Base-by-base conservation (phyloP, 2,797 vertebrate genomes). In the Gambelia wislizenii region DNA sequence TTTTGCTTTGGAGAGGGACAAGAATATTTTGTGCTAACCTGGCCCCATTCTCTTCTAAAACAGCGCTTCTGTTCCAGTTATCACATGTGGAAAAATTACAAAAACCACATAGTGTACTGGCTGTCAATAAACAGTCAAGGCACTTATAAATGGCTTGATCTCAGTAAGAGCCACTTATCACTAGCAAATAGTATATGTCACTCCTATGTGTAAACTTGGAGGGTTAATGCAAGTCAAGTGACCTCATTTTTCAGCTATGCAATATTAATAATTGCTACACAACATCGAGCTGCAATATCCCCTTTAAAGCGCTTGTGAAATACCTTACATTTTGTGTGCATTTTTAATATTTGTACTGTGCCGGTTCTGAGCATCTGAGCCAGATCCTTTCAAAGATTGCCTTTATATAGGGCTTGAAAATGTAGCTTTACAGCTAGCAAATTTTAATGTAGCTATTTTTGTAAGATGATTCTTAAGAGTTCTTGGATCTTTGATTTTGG, bases 221-320 rank as follows among this genome's bases (percentile, higher is more conserved):
- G 95, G 95, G 95, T 96, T 96, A 89, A 97, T 96, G 95, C 96
- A 97, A 97, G 97, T 95, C 90, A 96, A 95, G 96, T 95, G 96
- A 97, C 97, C 97, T 97, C 97, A 92, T 96, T 97, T 95, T 96
- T 95, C 96, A 96, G 96, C 97, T 97, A 97, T 97, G 97, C 97
- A 97, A 97, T 96, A 96, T 88, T 18, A 95, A 95, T 94, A 94
- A 88, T 94, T 69, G 1, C 95, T 49, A 92, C 93, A 88, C n/a
- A 93, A 96, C 39, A 91, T 94, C 95, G 95, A 94, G 95, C 95
- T 94, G 93, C 92, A 91, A 87, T 93, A 89, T 74, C 77, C 89
- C 89, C 92, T 49, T 88, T 54, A 36, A 93, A 90, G 94, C 83
- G 95, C 94, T 96, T 94, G 91, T 89, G 88, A 94, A 90, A 94